A percentile compares a stretch with the other conserved stretches of the same genome.
These are phyloP conservation scores for Margaritifera margaritifera DNA, from an alignment of 2,888 invertebrate species.

Conservation along the genomic window DNA sequence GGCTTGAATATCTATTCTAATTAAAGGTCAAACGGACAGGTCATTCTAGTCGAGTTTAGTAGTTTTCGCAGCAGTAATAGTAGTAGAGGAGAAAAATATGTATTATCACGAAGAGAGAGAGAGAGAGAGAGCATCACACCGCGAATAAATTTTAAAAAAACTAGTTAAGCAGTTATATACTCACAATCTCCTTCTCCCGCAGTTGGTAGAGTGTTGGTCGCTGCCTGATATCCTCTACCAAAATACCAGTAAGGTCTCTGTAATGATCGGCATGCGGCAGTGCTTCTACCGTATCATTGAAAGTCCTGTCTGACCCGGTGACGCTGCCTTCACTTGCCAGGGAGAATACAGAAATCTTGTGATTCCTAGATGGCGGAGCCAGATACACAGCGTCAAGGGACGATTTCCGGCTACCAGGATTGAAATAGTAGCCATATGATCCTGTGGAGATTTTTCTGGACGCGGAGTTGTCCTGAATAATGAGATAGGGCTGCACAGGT, in stretches of 20 bases:
- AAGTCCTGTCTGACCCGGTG: constrained; percentile 26
- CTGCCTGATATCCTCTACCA: constrained; percentile 37
- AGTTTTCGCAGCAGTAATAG: too few relatives aligned
- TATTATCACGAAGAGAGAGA: too few relatives aligned
- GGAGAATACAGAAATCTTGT: constrained; percentile 34
- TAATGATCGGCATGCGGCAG: constrained; percentile 88
- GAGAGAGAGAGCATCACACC: too few relatives aligned
- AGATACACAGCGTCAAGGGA: constrained; percentile 34
- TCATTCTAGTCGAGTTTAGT: too few relatives aligned
- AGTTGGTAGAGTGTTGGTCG: constrained; percentile 72
- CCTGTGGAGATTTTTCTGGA: constrained; percentile 23
- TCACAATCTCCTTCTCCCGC: constrained; percentile 63
- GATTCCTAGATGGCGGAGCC: constrained; percentile 8
- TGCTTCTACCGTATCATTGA: constrained; percentile 81
- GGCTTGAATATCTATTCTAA: too few relatives aligned
- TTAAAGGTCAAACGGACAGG: too few relatives aligned
- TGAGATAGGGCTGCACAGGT: constrained; percentile 19
- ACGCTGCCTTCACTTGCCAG: constrained; percentile 16
- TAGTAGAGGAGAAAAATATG: too few relatives aligned
- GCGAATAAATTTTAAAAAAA: too few relatives aligned
- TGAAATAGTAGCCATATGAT: constrained; percentile 16
- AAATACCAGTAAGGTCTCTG: constrained; percentile 33
- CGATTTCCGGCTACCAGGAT: constrained; percentile 27
- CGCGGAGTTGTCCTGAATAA: constrained; percentile 2
- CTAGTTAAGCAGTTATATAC: too few relatives aligned